Evolutionary conservation across 2,888 invertebrate species (phyloP), one percentile per base, ranked within the genome.

Genomic region (Stenichneumon culpator): DNA sequence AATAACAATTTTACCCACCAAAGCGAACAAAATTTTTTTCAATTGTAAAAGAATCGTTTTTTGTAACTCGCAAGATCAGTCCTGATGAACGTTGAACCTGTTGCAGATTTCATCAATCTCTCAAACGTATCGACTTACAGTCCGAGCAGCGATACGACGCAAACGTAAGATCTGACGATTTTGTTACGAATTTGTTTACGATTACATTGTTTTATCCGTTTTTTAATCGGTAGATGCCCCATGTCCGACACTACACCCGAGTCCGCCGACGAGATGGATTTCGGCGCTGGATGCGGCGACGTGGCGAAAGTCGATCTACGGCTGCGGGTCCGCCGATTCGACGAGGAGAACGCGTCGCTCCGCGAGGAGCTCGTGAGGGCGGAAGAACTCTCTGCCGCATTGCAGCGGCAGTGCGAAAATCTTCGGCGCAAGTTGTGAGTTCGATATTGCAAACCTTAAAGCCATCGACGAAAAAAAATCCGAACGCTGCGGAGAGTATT

Each of bases 331-430:
- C 88, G 88, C 54, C 87, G 86, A 32, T 88, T 84, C 69, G 89
- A 89, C 72, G 90, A 90, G 68, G 90, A 91, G 32, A 90, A 87
- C 36, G 57, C 85, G 7, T 73, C 50, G 72, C 78, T 91, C 6
- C 88, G 86, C 28, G 90, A 90, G 47, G 89, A 90, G 54, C 78
- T 90, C 50, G 57, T 78, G 11, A 83, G 83, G 16, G 47, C 87
- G 14, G 90, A 91, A 65, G 90, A 91, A 32, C 77, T 83, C 9
- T 84, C 85, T n/a, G 54, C 65, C 32, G 69, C 47, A 57, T 79
- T 87, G 25, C 86, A 86, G 16, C 78, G 81, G 65, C 83, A 87
- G 73, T 68, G 87, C 52, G 81, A 87, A 25, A 75, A 82, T 47
- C 57, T 87, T 7, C 86, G 87, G 28, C 84, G 79, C 60, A 86